phyloP scores from a whole-genome alignment of 2,113 vertebrate species.

The Nettapus auritus region DNA sequence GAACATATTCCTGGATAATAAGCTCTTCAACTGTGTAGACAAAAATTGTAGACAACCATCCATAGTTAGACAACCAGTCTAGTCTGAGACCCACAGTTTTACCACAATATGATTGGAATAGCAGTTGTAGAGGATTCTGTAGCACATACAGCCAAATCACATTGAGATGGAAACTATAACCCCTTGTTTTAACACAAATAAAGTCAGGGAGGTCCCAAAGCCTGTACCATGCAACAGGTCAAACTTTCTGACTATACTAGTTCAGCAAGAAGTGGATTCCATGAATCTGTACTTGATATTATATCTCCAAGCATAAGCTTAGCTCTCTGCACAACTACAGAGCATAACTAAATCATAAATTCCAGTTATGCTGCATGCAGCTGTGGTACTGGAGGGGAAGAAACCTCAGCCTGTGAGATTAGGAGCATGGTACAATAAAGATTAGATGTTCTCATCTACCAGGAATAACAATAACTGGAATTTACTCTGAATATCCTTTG shows the following conservation, averaged over 20 bases:
- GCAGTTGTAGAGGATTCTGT: neutral
- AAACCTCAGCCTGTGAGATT: neutral
- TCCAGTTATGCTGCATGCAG: neutral
- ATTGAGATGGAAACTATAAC: neutral
- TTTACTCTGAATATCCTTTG: neutral
- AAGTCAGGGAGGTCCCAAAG: neutral
- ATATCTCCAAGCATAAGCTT: neutral
- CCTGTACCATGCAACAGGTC: neutral
- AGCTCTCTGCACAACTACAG: neutral
- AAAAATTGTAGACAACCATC: neutral
- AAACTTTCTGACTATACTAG: neutral
- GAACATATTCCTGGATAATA: accelerated
- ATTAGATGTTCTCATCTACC: neutral
- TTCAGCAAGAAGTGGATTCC: neutral
- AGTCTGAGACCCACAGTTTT: neutral
- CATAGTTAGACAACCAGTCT: neutral
- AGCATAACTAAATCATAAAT: neutral
- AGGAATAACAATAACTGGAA: slow-evolving; percentile 3
- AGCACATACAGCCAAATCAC: neutral
- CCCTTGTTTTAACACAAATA: neutral
- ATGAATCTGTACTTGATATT: neutral
- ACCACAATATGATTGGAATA: neutral
- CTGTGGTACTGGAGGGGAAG: neutral
- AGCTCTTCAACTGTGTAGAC: neutral
- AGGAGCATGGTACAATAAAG: neutral